Base-by-base conservation (phyloP, 2,113 vertebrate genomes). In the Corydoras maculifer region DNA sequence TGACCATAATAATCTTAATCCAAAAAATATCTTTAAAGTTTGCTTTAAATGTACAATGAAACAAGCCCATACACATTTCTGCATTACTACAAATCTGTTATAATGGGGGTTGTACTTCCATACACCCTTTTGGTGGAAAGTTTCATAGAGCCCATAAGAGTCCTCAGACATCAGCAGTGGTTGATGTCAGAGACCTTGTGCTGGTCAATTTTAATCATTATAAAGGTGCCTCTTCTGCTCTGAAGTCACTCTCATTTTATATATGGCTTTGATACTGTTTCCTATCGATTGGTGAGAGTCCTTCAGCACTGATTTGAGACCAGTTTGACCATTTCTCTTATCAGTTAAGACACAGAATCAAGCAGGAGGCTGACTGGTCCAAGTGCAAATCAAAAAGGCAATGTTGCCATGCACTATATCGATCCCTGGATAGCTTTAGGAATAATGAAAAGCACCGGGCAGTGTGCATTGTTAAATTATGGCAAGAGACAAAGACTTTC, bases 201-300 rank as follows among this genome's bases (percentile, higher is more conserved):
- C 77, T 78, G 80, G 84, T 85, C 84, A 87, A 75, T 86, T 85
- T 81, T 81, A 86, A 87, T 89, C 82, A 83, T 81, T 53, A 83
- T 84, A 81, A 87, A 84, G 73, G 72, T 82, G 76, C 79, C 81
- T 70, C 25, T 60, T 65, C 60, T 15, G 80, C 70, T 73, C 60
- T 83, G 10, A 79, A 80, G 77, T 78, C 64, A 77, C 59, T 68
- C 51, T 25, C 48, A 43, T 75, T 80, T 82, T 77, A 74, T 79
- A 58, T 54, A 69, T 73, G 68, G 68, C 65, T 48, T 35, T 51
- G 60, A 25, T 9, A 70, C 69, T 62, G 62, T 57, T 73, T 66
- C 59, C 68, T 69, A 78, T 71, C 69, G 60, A 74, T 74, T 55
- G 63, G 14, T 9, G 25, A 55, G 51, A n/a, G 35, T 65, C 12